Evolutionary conservation across 2,113 vertebrate species (phyloP).

Genomic region (Myanophis thanlyinensis): DNA sequence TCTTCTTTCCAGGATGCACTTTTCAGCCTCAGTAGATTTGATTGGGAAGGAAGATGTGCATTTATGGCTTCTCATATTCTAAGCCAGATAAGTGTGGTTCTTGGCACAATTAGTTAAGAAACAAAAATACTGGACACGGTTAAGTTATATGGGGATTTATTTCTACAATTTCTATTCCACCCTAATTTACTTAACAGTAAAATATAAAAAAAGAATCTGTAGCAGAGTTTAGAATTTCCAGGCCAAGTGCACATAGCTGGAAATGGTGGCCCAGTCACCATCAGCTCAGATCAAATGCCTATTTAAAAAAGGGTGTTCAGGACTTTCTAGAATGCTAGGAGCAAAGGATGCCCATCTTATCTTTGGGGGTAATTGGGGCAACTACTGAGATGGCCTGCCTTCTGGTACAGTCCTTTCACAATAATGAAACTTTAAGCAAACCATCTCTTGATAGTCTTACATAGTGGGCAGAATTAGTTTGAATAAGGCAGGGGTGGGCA

Average conservation of each 20-base stretch:
- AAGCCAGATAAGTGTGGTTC: background rate
- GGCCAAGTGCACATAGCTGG: background rate
- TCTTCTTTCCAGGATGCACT: background rate
- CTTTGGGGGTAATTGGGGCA: background rate
- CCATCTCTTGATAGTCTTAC: background rate
- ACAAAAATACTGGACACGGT: background rate
- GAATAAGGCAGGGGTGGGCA: too few relatives aligned
- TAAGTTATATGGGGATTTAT: background rate
- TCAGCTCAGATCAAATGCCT: background rate
- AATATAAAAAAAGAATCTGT: background rate
- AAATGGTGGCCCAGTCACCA: background rate
- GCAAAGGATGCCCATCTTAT: background rate
- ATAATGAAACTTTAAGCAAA: background rate
- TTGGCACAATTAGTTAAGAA: background rate
- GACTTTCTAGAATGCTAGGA: background rate
- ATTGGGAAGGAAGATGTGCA: background rate
- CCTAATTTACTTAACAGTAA: background rate
- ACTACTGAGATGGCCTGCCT: background rate
- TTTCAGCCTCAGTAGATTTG: background rate
- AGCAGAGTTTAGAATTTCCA: background rate
- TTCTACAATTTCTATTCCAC: background rate
- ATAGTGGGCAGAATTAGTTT: background rate
- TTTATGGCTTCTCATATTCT: background rate
- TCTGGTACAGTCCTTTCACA: background rate
- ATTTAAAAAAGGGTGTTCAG: background rate